Evolutionary conservation across 2,797 vertebrate genomes (phyloP).

Genomic region (Epinephelus malabaricus): DNA sequence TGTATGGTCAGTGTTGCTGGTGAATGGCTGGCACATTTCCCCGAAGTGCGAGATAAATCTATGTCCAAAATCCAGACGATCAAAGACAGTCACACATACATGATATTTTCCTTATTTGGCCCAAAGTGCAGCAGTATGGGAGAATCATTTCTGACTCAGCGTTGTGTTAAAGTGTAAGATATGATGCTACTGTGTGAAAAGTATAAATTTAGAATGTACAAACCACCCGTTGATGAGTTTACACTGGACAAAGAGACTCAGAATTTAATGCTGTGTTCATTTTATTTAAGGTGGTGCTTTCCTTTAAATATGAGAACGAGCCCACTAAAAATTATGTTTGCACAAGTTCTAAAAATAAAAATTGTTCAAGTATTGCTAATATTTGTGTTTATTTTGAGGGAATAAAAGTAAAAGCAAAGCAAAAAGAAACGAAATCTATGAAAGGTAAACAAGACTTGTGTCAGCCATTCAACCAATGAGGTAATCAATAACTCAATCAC

Average conservation of each 20-base stretch:
- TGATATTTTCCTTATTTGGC: conserved; percentile 65
- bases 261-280: background rate
- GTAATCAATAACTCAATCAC: conserved; percentile 1
- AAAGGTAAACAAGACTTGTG: background rate
- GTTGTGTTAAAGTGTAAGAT: conserved; percentile 58
- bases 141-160: conserved; percentile 64
- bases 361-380: background rate
- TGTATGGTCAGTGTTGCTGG: background rate
- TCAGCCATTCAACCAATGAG: background rate
- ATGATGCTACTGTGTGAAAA: conserved; percentile 55
- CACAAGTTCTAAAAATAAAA: background rate
- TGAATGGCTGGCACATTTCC: conserved; percentile 34
- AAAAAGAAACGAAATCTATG: background rate
- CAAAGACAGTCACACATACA: conserved; percentile 58
- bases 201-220: conserved; percentile 50
- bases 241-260: background rate
- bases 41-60: conserved; percentile 25
- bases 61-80: conserved; percentile 31
- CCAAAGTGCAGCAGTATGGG: conserved; percentile 40
- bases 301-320: background rate
- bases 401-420: conserved; percentile 6
- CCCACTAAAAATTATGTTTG: background rate
- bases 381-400: background rate
- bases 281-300: background rate
- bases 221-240: conserved; percentile 1